These are phyloP conservation scores for Automeris io DNA, from an alignment of 2,888 invertebrate species.

Conservation along the genomic window DNA sequence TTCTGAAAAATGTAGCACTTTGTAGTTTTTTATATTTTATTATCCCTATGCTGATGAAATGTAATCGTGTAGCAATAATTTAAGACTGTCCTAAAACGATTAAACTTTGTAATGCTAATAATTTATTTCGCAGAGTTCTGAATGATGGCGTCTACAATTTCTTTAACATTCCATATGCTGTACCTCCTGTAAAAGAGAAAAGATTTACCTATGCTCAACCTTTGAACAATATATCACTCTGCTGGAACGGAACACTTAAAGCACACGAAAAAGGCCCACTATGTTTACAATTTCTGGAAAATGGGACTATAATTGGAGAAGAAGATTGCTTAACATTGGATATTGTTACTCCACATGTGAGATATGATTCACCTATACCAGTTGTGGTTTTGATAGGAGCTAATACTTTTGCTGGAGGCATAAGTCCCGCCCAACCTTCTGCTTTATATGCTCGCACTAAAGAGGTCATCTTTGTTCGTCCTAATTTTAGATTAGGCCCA, in stretches of 20 bases:
- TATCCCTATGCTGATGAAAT: too few relatives aligned
- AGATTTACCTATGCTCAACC: slow-evolving; percentile 84
- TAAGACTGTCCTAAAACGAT: too few relatives aligned
- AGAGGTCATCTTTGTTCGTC: slow-evolving; percentile 90
- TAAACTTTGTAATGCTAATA: neutral
- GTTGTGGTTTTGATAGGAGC: slow-evolving; percentile 90
- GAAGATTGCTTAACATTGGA: slow-evolving; percentile 92
- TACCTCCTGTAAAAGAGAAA: slow-evolving; percentile 81
- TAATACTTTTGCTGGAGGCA: slow-evolving; percentile 85
- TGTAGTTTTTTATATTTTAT: neutral
- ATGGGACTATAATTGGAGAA: slow-evolving; percentile 80
- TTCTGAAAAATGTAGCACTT: too few relatives aligned
- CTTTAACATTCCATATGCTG: slow-evolving; percentile 88
- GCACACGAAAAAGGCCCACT: slow-evolving; percentile 81
- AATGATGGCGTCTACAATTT: slow-evolving; percentile 89
- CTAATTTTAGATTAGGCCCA: slow-evolving; percentile 88
- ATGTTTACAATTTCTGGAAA: slow-evolving; percentile 83
- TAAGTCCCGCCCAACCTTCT: slow-evolving; percentile 85
- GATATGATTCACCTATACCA: slow-evolving; percentile 86
- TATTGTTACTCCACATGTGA: slow-evolving; percentile 87
- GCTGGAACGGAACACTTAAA: slow-evolving; percentile 86
- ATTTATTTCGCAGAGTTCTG: slow-evolving; percentile 73
- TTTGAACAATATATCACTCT: slow-evolving; percentile 81
- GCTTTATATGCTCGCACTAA: slow-evolving; percentile 85
- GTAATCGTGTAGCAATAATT: too few relatives aligned